Conservation (phyloP, 1,140 invertebrate genomes). For the Drosophila orosa region DNA sequence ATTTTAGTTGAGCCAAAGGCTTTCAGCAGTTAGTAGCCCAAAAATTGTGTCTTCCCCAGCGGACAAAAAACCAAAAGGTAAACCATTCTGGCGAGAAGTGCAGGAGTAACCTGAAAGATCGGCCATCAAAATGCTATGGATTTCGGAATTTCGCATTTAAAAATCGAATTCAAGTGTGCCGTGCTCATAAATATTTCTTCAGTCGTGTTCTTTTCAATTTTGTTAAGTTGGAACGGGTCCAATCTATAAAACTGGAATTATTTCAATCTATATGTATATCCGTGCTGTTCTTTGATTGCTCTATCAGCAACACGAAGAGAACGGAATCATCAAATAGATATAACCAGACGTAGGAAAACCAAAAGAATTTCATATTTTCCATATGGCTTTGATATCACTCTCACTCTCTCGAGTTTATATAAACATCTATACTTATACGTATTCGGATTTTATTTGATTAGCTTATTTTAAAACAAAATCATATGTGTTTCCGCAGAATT, state of each 20-base stretch:
- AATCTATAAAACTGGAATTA: conserved; percentile 79
- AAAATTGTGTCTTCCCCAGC: conserved; percentile 56
- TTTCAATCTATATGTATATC: conserved; percentile 44
- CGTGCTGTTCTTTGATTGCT: conserved; percentile 43
- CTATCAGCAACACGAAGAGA: conserved; percentile 32
- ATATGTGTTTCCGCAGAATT: conserved; percentile 66
- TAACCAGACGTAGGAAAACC: conserved; percentile 29
- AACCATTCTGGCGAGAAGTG: conserved; percentile 8
- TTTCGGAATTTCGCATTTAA: conserved; percentile 9
- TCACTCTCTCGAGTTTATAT: conserved; percentile 37
- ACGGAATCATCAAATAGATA: conserved; percentile 48
- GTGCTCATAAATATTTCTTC: conserved; percentile 58
- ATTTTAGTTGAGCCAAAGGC: conserved; percentile 80
- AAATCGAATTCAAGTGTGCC: conserved; percentile 66
- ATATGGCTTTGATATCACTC: conserved; percentile 51
- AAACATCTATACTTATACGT: conserved; percentile 21
- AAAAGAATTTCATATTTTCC: conserved; percentile 44
- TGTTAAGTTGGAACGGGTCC: conserved; percentile 67
- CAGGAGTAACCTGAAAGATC: conserved; percentile 11
- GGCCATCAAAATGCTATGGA: conserved; percentile 1
- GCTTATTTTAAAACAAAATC: conserved; percentile 72
- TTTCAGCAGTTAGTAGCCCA: conserved; percentile 73
- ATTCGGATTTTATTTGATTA: conserved; percentile 49
- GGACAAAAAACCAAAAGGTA: conserved; percentile 38
- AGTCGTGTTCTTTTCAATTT: conserved; percentile 33